These are phyloP conservation scores for Digitonthophagus gazella DNA, from an alignment of 2,888 invertebrate species.

Conservation along the genomic window DNA sequence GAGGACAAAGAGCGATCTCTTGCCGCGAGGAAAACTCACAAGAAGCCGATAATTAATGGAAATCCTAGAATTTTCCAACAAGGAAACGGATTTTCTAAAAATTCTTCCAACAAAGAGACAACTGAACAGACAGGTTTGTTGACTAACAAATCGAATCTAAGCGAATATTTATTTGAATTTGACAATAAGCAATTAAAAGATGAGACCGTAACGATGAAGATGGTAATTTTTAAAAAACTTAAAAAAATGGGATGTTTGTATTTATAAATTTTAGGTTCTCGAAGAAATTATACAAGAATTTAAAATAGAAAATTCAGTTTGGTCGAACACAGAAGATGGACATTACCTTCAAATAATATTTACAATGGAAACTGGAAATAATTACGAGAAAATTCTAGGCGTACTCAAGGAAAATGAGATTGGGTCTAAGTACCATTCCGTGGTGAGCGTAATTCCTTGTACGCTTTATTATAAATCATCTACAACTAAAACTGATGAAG, in stretches of 20 bases:
- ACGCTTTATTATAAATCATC: slow-evolving; percentile 55
- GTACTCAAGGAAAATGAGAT: slow-evolving; percentile 61
- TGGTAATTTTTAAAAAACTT: not conserved
- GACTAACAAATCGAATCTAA: slow-evolving; percentile 10
- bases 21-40: slow-evolving; percentile 5
- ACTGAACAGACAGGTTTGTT: not conserved
- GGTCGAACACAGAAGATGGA: slow-evolving; percentile 56
- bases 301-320: slow-evolving; percentile 57
- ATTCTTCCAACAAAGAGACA: not conserved
- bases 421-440: slow-evolving; percentile 59
- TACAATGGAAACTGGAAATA: slow-evolving; percentile 57
- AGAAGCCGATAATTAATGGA: not conserved
- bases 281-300: slow-evolving; percentile 55
- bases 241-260: not conserved
- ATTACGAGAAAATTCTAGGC: slow-evolving; percentile 61
- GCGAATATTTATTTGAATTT: slow-evolving; percentile 11
- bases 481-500: slow-evolving; percentile 34
- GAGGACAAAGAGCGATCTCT: slow-evolving; percentile 50
- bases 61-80: not conserved
- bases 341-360: slow-evolving; percentile 60
- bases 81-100: not conserved
- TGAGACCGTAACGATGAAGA: not conserved
- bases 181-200: not conserved
- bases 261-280: slow-evolving; percentile 49
- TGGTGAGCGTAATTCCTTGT: slow-evolving; percentile 63